Evolutionary conservation across 2,888 invertebrate species (phyloP), one percentile per base, ranked within the genome.

Genomic region (Tortrix viridana): DNA sequence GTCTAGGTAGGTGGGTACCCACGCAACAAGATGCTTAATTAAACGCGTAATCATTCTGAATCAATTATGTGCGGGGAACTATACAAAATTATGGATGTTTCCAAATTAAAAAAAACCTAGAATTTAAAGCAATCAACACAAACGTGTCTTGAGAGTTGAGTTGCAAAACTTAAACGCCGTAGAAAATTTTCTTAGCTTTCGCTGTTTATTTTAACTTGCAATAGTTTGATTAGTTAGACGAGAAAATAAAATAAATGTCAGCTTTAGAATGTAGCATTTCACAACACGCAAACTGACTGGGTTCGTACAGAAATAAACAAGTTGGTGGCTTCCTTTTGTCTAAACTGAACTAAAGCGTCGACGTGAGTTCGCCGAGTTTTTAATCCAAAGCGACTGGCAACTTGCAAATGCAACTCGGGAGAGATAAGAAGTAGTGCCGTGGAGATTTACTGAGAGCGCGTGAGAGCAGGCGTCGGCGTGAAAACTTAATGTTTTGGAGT

Each of bases 401-500:
- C 63, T 63, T 58, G 63, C 53, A 63, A 63, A 63, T 58, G 58
- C 57, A 63, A 32, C 63, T 41, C 18, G n/a, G 19, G n/a, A n/a
- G n/a, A 52, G 47, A 64, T 59, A 62, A 50, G 26, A 18, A 56
- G 26, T 41, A 49, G 14, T 41, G 44, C 44, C 67, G 71, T 53
- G 58, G 69, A 77, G 78, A 79, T 79, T 78, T 75, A 80, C 74
- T 71, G 66, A 67, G 60, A 53, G 65, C 62, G 60, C 68, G 74
- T 71, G 74, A 73, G 74, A 72, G 68, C 67, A 65, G 65, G 76
- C 74, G 75, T 72, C 55, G 62, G 71, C 75, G 80, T 84, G 80
- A 82, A 85, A 86, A 83, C 81, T 84, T 85, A 84, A 86, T 81
- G 81, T 71, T 72, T 66, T 72, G 69, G 73, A 85, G 82, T 77